Base-by-base conservation (phyloP, 2,113 vertebrate species). In the Gila orcuttii region DNA sequence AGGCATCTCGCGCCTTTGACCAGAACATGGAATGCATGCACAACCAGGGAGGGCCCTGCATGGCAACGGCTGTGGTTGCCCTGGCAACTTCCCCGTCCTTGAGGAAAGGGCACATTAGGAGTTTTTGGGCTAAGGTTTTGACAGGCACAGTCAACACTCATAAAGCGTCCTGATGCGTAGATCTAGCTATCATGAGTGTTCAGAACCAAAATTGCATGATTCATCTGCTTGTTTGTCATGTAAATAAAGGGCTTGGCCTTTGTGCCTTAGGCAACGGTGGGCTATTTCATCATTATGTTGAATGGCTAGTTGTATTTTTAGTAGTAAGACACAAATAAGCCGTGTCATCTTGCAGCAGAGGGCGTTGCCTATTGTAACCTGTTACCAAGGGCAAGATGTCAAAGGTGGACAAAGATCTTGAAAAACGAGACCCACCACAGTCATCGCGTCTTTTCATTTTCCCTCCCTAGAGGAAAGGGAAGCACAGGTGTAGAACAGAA, bases 1-100 rank as follows among this genome's bases (percentile, higher is more conserved):
- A 82, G 62, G 79, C 80, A 85, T 88, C 64, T 86, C 45, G 75
- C 52, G 82, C 64, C 74, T 87, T 50, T 88, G 90, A 91, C 89
- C 87, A 84, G 50, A 78, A 68, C 79, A 80, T 79, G 78, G 83
- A 85, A 88, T 88, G 87, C 85, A 71, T 89, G 85, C 85, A 71
- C 85, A 89, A 89, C 89, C 60, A 87, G 83, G 79, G 85, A 85
- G 83, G 84, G 80, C 68, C 87, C 68, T 83, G 66, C 85, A 45
- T 57, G 52, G 84, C 88, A 88, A 82, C 74, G 71, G 85, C 87
- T 84, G 62, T 59, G 69, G 91, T 91, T 90, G 88, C 91, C 90
- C 86, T 86, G 89, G 88, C 86, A 91, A 91, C 91, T 73, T 83
- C 55, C 17, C 79, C 50, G 88, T 90, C 90, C 91, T 90, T 91